Evolutionary conservation across 2,888 invertebrate genomes (phyloP).

Genomic region (Cerastis leucographa): DNA sequence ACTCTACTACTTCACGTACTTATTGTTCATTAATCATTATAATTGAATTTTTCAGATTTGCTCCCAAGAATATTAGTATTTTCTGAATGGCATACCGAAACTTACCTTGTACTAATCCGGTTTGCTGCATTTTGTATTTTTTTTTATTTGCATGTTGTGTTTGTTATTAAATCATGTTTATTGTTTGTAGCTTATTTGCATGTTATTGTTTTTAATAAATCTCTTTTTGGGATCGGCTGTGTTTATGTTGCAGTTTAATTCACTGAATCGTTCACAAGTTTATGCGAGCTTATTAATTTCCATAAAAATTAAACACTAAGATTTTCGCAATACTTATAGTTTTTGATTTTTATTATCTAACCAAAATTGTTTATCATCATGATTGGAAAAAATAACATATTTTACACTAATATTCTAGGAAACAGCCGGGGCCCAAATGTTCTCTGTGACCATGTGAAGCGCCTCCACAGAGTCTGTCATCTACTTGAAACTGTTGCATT

Average conservation of each 20-base stretch:
- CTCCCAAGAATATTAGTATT: conserved; percentile 89
- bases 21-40: conserved; percentile 49
- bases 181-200: conserved; percentile 56
- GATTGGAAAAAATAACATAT: conserved; percentile 59
- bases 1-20: conserved; percentile 29
- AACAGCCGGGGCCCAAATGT: conserved; percentile 84
- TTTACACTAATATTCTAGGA: conserved; percentile 87
- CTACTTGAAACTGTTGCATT: conserved; percentile 74
- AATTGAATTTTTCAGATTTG: conserved; percentile 86
- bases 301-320: conserved; percentile 19
- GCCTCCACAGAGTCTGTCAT: conserved; percentile 74
- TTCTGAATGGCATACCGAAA: conserved; percentile 74
- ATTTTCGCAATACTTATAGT: not conserved
- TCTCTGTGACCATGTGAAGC: conserved; percentile 86
- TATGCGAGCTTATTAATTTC: conserved; percentile 30
- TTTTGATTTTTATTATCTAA: conserved; percentile 25
- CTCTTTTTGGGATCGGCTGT: conserved; percentile 67
- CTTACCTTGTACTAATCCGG: conserved; percentile 57
- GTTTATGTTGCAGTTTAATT: conserved; percentile 64
- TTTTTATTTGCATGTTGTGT: conserved; percentile 65
- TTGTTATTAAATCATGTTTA: conserved; percentile 50
- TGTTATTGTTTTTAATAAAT: conserved; percentile 62
- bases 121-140: conserved; percentile 49
- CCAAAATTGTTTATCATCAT: conserved; percentile 18
- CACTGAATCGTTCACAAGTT: conserved; percentile 10